Evolutionary conservation across 2,113 vertebrate genomes (phyloP).

Genomic region (Trogon surrucura): DNA sequence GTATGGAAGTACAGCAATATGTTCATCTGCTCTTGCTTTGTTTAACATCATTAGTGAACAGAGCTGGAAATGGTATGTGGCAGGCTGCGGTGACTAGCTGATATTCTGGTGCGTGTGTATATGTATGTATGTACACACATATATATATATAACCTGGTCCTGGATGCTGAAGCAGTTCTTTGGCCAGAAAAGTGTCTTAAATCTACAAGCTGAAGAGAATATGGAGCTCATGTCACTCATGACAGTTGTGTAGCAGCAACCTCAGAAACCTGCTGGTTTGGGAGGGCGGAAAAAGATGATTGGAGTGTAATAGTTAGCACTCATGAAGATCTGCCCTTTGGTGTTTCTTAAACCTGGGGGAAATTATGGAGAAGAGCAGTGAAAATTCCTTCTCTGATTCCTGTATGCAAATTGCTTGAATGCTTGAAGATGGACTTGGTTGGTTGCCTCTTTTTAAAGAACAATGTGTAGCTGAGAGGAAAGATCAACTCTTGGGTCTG

Average conservation of each 20-base stretch:
- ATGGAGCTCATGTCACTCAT: background rate
- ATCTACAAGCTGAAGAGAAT: background rate
- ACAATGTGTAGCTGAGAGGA: background rate
- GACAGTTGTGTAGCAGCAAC: background rate
- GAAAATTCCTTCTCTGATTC: background rate
- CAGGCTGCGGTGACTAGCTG: background rate
- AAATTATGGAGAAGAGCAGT: background rate
- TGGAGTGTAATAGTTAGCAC: background rate
- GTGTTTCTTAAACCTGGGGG: background rate
- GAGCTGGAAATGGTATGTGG: conserved; percentile 33
- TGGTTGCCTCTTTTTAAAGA: background rate
- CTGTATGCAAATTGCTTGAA: background rate
- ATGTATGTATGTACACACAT: no score
- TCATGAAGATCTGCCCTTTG: background rate
- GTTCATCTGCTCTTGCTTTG: conserved; percentile 39
- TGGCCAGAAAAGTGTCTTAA: background rate
- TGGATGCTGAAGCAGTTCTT: background rate
- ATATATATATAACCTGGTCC: background rate
- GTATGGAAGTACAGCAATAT: conserved; percentile 14
- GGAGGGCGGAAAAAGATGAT: background rate
- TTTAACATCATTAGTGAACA: conserved; percentile 28
- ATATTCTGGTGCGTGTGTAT: background rate
- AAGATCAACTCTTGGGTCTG: background rate
- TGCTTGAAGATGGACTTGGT: background rate
- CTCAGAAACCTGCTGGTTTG: background rate